Evolutionary conservation across 2,113 vertebrate genomes (phyloP).

Genomic region (Puffinus mauretanicus): DNA sequence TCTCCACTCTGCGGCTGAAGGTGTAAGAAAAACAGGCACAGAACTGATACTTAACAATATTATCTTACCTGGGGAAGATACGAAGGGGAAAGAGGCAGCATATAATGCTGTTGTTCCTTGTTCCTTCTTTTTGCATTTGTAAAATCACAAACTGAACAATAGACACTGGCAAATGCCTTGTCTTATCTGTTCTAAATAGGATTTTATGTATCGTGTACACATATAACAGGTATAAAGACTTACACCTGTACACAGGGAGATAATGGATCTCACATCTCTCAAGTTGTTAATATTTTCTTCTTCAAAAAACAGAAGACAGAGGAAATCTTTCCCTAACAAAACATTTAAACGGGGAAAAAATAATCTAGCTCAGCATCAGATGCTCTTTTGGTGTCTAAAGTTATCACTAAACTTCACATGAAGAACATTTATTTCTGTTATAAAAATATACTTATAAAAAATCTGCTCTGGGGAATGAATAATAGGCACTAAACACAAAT

Average conservation of each 20-base stretch:
- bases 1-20: background rate
- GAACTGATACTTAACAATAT: background rate
- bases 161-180: background rate
- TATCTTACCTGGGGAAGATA: background rate
- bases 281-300: background rate
- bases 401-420: background rate
- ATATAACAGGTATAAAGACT: background rate
- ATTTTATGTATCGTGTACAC: background rate
- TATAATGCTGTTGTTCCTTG: background rate
- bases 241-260: background rate
- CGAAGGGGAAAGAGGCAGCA: accelerated
- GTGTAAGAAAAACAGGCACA: background rate
- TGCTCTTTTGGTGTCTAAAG: background rate
- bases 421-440: background rate
- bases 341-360: accelerated
- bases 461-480: background rate
- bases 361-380: background rate
- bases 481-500: background rate
- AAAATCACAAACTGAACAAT: background rate
- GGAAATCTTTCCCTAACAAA: background rate
- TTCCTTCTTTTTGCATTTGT: background rate
- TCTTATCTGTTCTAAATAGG: background rate
- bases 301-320: background rate
- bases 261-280: background rate
- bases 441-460: background rate